Conservation (phyloP, 2,888 invertebrate species). For the Rotaria sp. region DNA sequence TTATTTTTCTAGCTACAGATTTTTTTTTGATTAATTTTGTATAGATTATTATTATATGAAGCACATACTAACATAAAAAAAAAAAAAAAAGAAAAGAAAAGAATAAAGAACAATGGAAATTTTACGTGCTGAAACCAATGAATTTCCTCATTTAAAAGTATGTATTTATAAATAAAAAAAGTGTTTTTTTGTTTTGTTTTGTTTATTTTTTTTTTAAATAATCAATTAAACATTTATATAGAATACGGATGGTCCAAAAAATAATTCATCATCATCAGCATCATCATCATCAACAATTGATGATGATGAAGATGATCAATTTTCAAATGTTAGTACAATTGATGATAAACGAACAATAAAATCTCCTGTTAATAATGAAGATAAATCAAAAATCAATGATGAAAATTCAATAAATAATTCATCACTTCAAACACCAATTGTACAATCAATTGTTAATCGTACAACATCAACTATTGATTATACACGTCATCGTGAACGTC, state of each 20-base stretch:
- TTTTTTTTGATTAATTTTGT: slow-evolving; percentile 17
- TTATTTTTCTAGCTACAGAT: not conserved
- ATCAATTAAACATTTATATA: not conserved
- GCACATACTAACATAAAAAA: not conserved
- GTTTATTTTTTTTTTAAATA: not conserved
- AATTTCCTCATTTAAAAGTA: not conserved
- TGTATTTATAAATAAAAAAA: not conserved
- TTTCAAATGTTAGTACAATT: not conserved
- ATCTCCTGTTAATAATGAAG: not conserved
- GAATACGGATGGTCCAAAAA: not conserved
- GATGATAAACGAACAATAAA: not conserved
- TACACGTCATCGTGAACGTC: slow-evolving; percentile 23
- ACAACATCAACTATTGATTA: slow-evolving; percentile 8
- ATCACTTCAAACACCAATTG: not conserved
- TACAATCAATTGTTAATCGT: not conserved
- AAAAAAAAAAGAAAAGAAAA: not conserved
- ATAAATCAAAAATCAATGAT: not conserved
- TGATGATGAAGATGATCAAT: not conserved
- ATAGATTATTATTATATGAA: slow-evolving; percentile 14
- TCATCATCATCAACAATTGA: not conserved
- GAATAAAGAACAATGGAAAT: not conserved
- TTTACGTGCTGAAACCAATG: slow-evolving; percentile 15
- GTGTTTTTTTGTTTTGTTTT: no score
- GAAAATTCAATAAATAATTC: not conserved
- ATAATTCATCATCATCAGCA: not conserved